Evolutionary conservation across 2,113 vertebrate genomes (phyloP).

Genomic region (Lycaon pictus): DNA sequence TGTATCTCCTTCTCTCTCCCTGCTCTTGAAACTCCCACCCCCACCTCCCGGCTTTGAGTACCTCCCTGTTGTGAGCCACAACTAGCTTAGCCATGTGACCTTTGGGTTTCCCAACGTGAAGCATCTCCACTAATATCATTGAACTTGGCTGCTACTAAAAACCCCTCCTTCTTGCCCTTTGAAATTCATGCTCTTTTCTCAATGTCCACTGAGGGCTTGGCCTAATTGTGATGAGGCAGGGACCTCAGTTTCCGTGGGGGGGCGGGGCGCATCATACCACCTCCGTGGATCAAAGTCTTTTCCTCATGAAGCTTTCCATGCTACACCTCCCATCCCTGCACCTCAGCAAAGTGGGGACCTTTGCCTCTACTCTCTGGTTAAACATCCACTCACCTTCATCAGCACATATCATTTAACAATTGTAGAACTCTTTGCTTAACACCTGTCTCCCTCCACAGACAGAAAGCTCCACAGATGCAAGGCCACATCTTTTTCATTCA

Average conservation of each 20-base stretch:
- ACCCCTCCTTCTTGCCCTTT: background rate
- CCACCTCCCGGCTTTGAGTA: background rate
- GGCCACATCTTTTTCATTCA: background rate
- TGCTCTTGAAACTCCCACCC: background rate
- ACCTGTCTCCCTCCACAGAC: background rate
- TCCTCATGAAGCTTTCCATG: background rate
- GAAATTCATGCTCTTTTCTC: background rate
- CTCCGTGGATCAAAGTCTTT: background rate
- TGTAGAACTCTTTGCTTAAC: background rate
- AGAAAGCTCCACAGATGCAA: background rate
- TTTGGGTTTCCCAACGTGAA: background rate
- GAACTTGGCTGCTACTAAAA: background rate
- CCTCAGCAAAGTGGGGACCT: background rate
- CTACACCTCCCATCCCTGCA: accelerated
- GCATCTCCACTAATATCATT: background rate
- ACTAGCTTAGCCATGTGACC: background rate
- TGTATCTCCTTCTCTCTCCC: background rate
- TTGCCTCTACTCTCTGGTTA: background rate
- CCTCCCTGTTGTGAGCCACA: background rate
- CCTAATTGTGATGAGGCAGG: background rate
- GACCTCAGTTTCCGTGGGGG: background rate
- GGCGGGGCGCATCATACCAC: background rate
- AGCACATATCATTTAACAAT: background rate
- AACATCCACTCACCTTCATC: background rate
- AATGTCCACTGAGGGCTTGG: background rate